A percentile compares a stretch with the other conserved stretches of the same genome.
Conservation (phyloP, 2,113 vertebrate genomes). For the Rhizomys pruinosus region DNA sequence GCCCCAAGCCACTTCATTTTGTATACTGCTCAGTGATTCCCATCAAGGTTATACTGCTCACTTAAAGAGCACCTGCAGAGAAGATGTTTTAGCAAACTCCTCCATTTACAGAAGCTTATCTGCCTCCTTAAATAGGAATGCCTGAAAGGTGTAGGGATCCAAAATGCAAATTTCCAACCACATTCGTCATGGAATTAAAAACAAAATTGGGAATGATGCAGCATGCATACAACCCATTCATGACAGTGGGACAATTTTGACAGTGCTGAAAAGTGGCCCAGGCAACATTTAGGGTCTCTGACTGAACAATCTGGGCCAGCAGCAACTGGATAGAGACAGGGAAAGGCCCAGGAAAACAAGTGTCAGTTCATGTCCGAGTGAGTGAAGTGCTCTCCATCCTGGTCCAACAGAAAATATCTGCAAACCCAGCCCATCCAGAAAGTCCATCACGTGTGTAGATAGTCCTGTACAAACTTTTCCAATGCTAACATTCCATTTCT, state of each 20-base stretch:
- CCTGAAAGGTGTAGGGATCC: conserved; percentile 72
- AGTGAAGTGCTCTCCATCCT: background rate
- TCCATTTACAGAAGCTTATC: conserved; percentile 81
- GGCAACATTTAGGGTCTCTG: conserved; percentile 75
- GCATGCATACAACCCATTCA: conserved; percentile 75
- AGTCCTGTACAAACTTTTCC: background rate
- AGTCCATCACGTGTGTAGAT: background rate
- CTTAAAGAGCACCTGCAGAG: background rate
- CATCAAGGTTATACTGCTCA: background rate
- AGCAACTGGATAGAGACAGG: background rate
- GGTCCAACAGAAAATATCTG: background rate
- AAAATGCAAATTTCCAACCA: conserved; percentile 78
- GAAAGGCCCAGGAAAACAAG: background rate
- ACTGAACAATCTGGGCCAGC: conserved; percentile 54
- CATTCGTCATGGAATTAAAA: conserved; percentile 83
- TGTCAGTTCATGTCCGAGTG: background rate
- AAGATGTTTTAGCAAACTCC: conserved; percentile 65
- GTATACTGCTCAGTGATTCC: background rate
- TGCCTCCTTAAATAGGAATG: conserved; percentile 78
- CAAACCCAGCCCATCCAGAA: background rate
- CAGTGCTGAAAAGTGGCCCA: conserved; percentile 79
- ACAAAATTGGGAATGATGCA: conserved; percentile 80
- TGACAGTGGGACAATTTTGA: conserved; percentile 74
- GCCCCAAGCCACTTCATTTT: rapidly evolving
- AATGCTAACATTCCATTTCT: background rate